Conservation (phyloP, 2,888 invertebrate genomes). For the Chouioia cunea region DNA sequence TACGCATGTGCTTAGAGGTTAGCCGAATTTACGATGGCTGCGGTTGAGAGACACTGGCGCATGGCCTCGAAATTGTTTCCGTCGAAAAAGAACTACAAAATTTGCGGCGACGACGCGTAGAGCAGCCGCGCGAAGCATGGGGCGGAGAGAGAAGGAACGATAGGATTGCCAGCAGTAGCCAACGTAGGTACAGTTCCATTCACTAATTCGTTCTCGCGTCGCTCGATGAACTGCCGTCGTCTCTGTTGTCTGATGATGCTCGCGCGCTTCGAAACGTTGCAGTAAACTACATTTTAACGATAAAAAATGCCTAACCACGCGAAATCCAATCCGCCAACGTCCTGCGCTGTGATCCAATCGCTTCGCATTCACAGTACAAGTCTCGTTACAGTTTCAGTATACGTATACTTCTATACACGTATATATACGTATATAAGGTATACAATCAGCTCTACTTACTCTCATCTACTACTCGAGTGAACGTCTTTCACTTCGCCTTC, state of each 20-base stretch:
- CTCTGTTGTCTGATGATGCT: too few species aligned
- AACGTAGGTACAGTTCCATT: slow-evolving; percentile 43
- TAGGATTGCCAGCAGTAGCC: neutral
- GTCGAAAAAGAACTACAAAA: slow-evolving; percentile 54
- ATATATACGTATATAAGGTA: too few species aligned
- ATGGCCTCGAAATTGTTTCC: slow-evolving; percentile 63
- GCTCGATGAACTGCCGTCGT: too few species aligned
- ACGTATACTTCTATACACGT: too few species aligned
- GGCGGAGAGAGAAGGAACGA: slow-evolving; percentile 7
- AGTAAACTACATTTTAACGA: neutral
- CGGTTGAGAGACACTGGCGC: slow-evolving; percentile 57
- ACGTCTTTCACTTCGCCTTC: too few species aligned
- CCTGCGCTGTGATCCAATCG: neutral
- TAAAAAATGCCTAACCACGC: slow-evolving; percentile 23
- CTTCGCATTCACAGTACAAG: neutral
- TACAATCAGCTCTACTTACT: too few species aligned
- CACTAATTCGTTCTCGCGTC: slow-evolving; percentile 19
- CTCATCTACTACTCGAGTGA: too few species aligned
- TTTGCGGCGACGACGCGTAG: slow-evolving; percentile 10
- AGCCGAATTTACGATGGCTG: neutral
- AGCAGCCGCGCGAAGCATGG: neutral
- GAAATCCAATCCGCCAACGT: slow-evolving; percentile 34
- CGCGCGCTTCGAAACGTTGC: too few species aligned
- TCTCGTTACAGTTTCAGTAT: too few species aligned
- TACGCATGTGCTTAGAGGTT: neutral